Percentiles rank a stretch among this genome's conserved stretches.
Conservation (phyloP, 64 coral and sea anemone genomes). For the Actinia tenebrosa region DNA sequence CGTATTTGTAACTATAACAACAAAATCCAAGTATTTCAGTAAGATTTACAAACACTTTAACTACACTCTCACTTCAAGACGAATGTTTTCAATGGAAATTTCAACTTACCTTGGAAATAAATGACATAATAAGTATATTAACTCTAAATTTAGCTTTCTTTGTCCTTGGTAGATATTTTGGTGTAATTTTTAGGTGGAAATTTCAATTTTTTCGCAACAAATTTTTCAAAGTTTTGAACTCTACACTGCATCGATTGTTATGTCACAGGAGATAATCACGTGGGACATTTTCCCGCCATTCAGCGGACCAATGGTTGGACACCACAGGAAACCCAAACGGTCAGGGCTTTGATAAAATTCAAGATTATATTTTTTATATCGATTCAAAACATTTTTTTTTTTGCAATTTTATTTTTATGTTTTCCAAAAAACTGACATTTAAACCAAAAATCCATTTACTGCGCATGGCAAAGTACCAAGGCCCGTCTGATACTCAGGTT, state of each 20-base stretch:
- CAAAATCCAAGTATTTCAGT: background rate
- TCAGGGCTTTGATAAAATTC: background rate
- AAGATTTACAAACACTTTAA: background rate
- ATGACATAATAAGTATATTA: background rate
- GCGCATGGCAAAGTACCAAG: too few relatives aligned
- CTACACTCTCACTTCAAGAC: background rate
- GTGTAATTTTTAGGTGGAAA: background rate
- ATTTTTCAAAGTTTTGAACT: background rate
- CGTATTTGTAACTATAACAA: background rate
- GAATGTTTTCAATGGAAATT: background rate
- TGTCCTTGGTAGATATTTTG: background rate
- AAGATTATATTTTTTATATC: background rate
- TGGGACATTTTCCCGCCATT: conserved; percentile 13
- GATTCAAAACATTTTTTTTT: background rate
- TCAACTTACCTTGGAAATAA: conserved; percentile 18
- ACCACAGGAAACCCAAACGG: conserved; percentile 1
- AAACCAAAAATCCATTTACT: too few relatives aligned
- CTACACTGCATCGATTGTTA: background rate
- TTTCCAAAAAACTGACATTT: too few relatives aligned
- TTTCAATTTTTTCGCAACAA: background rate
- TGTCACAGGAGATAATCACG: background rate
- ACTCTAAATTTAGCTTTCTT: background rate
- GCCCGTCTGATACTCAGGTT: too few relatives aligned
- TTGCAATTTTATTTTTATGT: background rate
- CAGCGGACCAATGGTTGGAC: background rate